Evolutionary conservation across 2,888 invertebrate genomes (phyloP), one percentile per base, ranked within the genome.

Genomic region (Stenotaenia linearis): DNA sequence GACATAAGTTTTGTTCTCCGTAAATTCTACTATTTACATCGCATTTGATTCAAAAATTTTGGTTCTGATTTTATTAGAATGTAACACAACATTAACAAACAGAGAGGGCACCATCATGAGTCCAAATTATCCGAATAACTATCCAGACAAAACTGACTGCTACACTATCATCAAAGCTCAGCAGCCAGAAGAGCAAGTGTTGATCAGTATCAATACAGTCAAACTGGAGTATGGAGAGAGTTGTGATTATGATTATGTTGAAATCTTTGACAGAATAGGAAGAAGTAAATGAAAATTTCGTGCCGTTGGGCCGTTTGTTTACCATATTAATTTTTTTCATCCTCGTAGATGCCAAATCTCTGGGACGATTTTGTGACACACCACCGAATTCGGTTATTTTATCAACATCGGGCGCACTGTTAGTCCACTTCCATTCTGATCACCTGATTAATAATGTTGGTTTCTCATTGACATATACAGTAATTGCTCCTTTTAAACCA

Each of bases 121-220:
- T 79, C 83, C 83, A 0, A 79, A 79, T 1, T 83, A 81, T 80
- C 83, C 83, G 4, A 76, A 82, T 9, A 81, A 81, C 77, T 83
- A 83, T 74, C 83, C 83, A 2, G 82, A 83, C 78, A 80, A 80
- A 15, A 80, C 80, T 1, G 83, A 83, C 74, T 83, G 83, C 79
- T 83, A 82, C 83, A 83, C 82, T 1, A 61, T 81, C 12, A 81
- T 83, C 6, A 30, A 40, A 30, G 28, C 77, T 5, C 25, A 35
- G 3, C 76, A 80, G 9, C 25, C 61, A 5, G 79, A 80, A 9
- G 28, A 80, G 18, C 75, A 82, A n/a, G 78, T 83, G 10, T 35
- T 79, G 10, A 32, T 83, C 10, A 45, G 76, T 3, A 83, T 83
- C 76, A 82, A 82, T 9, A 75, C 79, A 0, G 15, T 83, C 6